Percentiles rank a stretch among this genome's conserved stretches.
Conservation (phyloP, 2,888 invertebrate species). For the Hypolimnas misippus region DNA sequence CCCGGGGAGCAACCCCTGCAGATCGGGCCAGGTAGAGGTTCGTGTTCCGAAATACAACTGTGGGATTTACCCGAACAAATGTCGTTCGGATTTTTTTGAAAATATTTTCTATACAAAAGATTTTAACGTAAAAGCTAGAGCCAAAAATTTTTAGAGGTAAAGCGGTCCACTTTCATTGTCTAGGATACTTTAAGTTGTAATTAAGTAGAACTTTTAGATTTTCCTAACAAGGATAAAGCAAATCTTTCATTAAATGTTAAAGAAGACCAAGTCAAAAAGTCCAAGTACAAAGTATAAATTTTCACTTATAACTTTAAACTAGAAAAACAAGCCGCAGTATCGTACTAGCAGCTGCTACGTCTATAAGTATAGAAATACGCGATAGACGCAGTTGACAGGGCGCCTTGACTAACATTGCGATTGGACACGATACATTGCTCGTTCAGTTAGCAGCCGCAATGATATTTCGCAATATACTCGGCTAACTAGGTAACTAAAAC, state of each 20-base stretch:
- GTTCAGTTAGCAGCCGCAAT: constrained; percentile 52
- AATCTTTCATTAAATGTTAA: neutral
- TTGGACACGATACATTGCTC: constrained; percentile 58
- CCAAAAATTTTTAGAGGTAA: neutral
- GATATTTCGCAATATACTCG: constrained; percentile 51
- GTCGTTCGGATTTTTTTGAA: constrained; percentile 57
- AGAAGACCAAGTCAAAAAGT: neutral
- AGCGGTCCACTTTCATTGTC: neutral
- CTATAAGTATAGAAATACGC: constrained; percentile 45
- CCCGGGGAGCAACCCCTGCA: constrained; percentile 67
- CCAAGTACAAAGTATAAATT: neutral
- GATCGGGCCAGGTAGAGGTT: constrained; percentile 68
- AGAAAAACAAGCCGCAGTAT: constrained; percentile 56
- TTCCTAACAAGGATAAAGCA: neutral
- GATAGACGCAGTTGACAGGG: constrained; percentile 51
- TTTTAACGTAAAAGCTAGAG: constrained; percentile 34
- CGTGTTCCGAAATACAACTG: constrained; percentile 60
- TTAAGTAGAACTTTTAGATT: neutral
- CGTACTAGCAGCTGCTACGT: constrained; percentile 59
- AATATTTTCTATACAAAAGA: constrained; percentile 49
- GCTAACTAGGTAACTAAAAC: constrained; percentile 48
- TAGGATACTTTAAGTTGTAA: neutral
- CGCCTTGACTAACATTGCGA: constrained; percentile 54
- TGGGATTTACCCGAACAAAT: constrained; percentile 61
- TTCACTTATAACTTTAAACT: constrained; percentile 34